Evolutionary conservation across 1,140 invertebrate species (phyloP), one percentile per base, ranked within the genome.

Genomic region (Heliothis virescens): DNA sequence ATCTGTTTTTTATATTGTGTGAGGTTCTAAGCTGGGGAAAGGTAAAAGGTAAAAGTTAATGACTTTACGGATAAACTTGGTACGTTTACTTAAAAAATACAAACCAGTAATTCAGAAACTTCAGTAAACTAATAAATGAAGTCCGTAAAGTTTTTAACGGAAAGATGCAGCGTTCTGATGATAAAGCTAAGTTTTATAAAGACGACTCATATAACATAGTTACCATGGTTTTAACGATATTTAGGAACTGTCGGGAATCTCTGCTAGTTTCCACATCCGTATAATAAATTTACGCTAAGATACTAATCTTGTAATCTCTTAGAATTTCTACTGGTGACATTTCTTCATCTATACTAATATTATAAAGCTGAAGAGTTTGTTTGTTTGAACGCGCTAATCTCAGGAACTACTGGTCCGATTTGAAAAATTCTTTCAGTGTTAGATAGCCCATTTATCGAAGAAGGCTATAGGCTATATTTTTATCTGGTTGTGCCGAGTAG

Each of bases 261-360:
- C 59, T 85, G 77, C 50, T 72, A 75, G 77, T 83, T 83, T 82
- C 82, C 81, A 84, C 82, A 87, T 87, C 82, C 82, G 81, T 83
- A 82, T 69, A 60, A 81, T 53, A 83, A 85, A 79, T 82, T 65
- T 82, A 81, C 52, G 48, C 60, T 76, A 76, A 76, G 72, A 62
- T 79, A 83, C 74, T 79, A 63, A 78, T 77, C 72, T 82, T 85
- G 81, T 87, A 87, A 87, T 86, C 82, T 86, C 81, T 76, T 89
- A 89, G 87, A 85, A 87, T 89, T 89, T 89, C 84, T 89, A 89
- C 87, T 85, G 83, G 80, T 82, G 80, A 81, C 83, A 86, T 84
- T 81, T 71, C 82, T 48, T 69, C 75, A 57, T 78, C n/a, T n/a
- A n/a, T n/a, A n/a, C n/a, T n/a, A n/a, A n/a, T n/a, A n/a, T n/a